Evolutionary conservation across 1,140 invertebrate species (phyloP).

Genomic region (Lucilia cuprina): DNA sequence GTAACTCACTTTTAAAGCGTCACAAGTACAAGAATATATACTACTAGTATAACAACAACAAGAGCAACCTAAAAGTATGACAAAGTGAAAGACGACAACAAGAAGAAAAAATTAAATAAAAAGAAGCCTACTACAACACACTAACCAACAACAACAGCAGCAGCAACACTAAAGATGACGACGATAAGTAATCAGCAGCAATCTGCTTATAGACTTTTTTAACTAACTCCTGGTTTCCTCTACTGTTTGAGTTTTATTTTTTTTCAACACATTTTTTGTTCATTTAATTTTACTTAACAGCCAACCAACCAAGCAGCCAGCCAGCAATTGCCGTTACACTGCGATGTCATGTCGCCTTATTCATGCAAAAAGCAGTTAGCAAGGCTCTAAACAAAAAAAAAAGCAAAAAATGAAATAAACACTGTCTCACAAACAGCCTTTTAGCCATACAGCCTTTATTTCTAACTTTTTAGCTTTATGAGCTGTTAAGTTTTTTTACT

Average conservation of each 20-base stretch:
- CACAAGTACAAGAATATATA: not conserved
- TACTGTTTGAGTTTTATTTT: not conserved
- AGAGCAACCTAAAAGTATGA: too few relatives aligned
- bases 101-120: not conserved
- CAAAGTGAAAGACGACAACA: not conserved
- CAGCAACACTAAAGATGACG: not conserved
- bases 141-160: not conserved
- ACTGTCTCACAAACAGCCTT: not conserved
- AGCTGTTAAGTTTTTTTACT: slow-evolving; percentile 28
- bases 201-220: not conserved
- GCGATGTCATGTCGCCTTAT: not conserved
- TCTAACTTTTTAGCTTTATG: slow-evolving; percentile 29
- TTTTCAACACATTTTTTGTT: not conserved
- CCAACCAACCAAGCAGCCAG: too few relatives aligned
- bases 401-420: too few relatives aligned
- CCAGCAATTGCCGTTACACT: not conserved
- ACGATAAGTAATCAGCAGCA: slow-evolving; percentile 6
- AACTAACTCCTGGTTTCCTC: not conserved
- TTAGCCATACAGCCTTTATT: not conserved
- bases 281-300: slow-evolving; percentile 2
- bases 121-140: not conserved
- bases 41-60: not conserved
- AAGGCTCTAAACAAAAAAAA: not conserved
- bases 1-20: not conserved
- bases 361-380: not conserved